These are phyloP conservation scores for Dromococcyx pavoninus DNA, from an alignment of 2,797 vertebrate species.

Conservation along the genomic window DNA sequence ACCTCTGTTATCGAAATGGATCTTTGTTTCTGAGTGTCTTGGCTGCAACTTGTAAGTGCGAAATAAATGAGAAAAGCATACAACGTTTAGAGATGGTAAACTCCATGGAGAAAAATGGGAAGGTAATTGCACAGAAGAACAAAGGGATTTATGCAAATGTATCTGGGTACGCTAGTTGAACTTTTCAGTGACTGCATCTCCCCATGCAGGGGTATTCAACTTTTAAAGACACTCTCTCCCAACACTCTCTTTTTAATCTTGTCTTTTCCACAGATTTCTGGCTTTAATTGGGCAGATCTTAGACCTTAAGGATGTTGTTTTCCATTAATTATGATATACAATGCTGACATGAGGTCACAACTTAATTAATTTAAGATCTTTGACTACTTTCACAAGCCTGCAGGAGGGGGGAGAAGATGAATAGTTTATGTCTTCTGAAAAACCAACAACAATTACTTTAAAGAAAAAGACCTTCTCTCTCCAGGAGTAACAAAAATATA, in stretches of 20 bases:
- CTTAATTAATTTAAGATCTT: conserved; percentile 68
- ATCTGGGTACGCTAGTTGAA: neutral
- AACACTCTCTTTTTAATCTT: conserved; percentile 8
- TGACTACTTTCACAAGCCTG: conserved; percentile 55
- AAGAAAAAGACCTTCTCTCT: conserved; percentile 44
- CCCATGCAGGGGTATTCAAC: conserved; percentile 9
- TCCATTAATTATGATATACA: conserved; percentile 63
- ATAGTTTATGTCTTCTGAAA: conserved; percentile 1
- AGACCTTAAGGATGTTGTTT: conserved; percentile 50
- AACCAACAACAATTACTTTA: conserved; percentile 62
- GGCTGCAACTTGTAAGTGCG: neutral
- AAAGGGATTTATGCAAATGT: conserved; percentile 40
- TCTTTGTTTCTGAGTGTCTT: neutral
- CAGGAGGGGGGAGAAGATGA: conserved; percentile 45
- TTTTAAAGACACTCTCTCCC: neutral
- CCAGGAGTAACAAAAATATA: conserved; percentile 37
- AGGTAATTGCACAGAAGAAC: conserved; percentile 31
- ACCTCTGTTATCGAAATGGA: neutral
- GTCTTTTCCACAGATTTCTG: conserved; percentile 11
- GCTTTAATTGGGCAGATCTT: conserved; percentile 61
- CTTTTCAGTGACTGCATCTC: neutral
- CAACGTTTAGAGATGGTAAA: neutral
- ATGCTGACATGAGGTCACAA: conserved; percentile 56
- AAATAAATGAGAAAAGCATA: neutral
- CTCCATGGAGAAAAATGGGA: conserved; percentile 24